Evolutionary conservation across 2,797 vertebrate genomes (phyloP), one percentile per base, ranked within the genome.

Genomic region (Poeciliopsis turneri): DNA sequence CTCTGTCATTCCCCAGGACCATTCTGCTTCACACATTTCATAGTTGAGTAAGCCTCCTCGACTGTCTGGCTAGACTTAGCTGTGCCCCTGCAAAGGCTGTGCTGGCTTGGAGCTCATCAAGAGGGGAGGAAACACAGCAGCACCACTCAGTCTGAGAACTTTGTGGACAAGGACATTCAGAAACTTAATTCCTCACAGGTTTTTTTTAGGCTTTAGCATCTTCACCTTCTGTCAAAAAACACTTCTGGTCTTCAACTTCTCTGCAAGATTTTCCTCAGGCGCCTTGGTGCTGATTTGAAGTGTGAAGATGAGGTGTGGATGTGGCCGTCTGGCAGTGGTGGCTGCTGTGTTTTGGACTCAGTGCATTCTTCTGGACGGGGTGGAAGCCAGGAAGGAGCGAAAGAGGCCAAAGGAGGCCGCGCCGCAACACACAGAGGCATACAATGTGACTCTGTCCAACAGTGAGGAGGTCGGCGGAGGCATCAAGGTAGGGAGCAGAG

Each of bases 331-430:
- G 94, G 93, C 95, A 0, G 90, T 96, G 39, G 90, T 95, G 85
- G 90, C 93, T 64, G 92, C 92, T 5, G 88, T 97, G 82, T 94
- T 98, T 69, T 97, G 97, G 95, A 97, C 95, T 76, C 97, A 97
- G 88, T 95, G 97, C 49, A 81, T 90, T 64, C 90, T 96, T 68
- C 89, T 95, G 80, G 85, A 91, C 74, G 95, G 93, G 18, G 93
- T 91, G 1, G 92, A 95, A 74, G 96, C 96, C 66, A 97, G 93
- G 90, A 96, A 95, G 84, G 96, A 97, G 85, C 94, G 95, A 41
- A 97, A 97, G 93, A 94, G 88, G 92, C 93, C 78, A 12, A 96
- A 95, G 84, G 97, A 97, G 77, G 92, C 89, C 0, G 91, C 93
- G 0, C 94, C 94, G 23, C 97, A 96, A 83, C 93, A 95, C 46